phyloP scores from a whole-genome alignment of 2,797 vertebrate species.

The Ficedula albicollis region DNA sequence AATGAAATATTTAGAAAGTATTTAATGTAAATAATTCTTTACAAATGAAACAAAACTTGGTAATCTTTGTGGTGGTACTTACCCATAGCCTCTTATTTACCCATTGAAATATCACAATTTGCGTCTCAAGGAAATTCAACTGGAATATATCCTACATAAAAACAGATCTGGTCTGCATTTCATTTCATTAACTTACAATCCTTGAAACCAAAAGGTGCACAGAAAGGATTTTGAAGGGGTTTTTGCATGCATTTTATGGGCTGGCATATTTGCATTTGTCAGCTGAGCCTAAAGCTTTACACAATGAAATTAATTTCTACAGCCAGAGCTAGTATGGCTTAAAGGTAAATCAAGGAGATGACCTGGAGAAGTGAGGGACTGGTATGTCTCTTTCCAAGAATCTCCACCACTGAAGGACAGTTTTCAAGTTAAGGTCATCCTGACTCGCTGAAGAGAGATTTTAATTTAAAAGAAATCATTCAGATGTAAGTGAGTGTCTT shows the following conservation, averaged over 20 bases:
- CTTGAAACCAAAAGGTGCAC: neutral
- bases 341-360: neutral
- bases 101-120: neutral
- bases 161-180: neutral
- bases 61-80: neutral
- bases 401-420: neutral
- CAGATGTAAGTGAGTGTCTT: neutral
- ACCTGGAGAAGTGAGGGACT: neutral
- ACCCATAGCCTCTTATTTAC: neutral
- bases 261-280: rapidly evolving
- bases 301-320: neutral
- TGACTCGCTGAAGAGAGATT: neutral
- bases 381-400: neutral
- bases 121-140: neutral
- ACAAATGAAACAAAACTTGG: neutral
- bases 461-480: neutral
- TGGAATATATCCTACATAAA: neutral
- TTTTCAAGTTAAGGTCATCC: neutral
- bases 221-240: neutral
- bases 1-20: neutral
- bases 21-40: neutral
- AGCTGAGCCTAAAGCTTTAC: neutral
- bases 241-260: neutral
- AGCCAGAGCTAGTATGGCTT: neutral
- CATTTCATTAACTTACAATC: neutral